Evolutionary conservation across 2,797 vertebrate genomes (phyloP).

Genomic region (Triplophysa bombifrons): DNA sequence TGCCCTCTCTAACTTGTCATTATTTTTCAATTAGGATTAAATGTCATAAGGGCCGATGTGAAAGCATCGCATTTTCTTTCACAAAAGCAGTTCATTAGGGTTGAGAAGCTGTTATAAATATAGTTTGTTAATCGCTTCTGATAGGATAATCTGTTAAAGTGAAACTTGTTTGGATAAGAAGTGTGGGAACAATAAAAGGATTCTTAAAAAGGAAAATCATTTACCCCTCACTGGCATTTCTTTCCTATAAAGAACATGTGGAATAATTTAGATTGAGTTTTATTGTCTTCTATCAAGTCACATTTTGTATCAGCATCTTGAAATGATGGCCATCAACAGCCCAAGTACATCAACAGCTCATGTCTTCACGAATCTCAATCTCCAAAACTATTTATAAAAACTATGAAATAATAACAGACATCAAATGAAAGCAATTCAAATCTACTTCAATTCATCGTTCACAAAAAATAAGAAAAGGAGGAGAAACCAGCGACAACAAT

Average conservation of each 20-base stretch:
- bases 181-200: not conserved
- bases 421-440: not conserved
- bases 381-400: too few relatives aligned
- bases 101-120: constrained; percentile 53
- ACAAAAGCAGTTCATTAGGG: constrained; percentile 67
- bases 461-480: too few relatives aligned
- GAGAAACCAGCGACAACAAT: too few relatives aligned
- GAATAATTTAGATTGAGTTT: not conserved
- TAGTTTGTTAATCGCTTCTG: constrained; percentile 32
- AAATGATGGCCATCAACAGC: too few relatives aligned
- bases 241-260: not conserved
- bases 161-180: not conserved
- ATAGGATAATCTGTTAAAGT: constrained; percentile 5
- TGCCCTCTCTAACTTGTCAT: constrained; percentile 58
- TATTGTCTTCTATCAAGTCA: too few relatives aligned
- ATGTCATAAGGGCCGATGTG: constrained; percentile 62
- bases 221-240: not conserved
- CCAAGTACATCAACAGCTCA: too few relatives aligned
- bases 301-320: too few relatives aligned
- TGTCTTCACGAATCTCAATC: too few relatives aligned
- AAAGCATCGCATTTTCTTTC: constrained; percentile 44
- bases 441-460: too few relatives aligned
- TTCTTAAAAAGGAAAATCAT: not conserved
- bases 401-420: too few relatives aligned
- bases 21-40: constrained; percentile 69